Percentiles rank a stretch among this genome's conserved stretches.
These are phyloP conservation scores for Choloepus hoffmanni DNA, from an alignment of 2,113 vertebrate genomes.

Conservation along the genomic window DNA sequence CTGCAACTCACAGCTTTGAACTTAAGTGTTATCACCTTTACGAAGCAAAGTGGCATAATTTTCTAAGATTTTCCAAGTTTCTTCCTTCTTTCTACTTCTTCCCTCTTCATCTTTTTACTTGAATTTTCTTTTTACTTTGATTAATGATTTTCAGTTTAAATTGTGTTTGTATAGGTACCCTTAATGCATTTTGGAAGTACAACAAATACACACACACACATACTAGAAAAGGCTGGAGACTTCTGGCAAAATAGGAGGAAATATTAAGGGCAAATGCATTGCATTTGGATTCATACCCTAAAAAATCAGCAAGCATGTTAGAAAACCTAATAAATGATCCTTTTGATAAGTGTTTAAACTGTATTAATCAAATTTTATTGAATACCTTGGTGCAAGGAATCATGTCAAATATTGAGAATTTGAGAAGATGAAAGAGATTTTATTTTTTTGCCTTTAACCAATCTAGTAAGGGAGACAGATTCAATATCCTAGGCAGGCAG, in stretches of 20 bases:
- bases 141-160: constrained; percentile 46
- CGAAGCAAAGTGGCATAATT: constrained; percentile 17
- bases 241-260: not conserved
- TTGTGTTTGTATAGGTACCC: not conserved
- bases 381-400: not conserved
- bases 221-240: not conserved
- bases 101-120: not conserved
- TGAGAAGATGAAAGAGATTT: constrained; percentile 37
- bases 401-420: not conserved
- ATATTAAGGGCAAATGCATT: not conserved
- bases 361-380: constrained; percentile 21
- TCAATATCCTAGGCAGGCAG: not conserved
- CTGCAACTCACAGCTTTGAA: not conserved
- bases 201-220: not conserved
- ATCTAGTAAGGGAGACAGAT: not conserved
- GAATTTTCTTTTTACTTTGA: constrained; percentile 25
- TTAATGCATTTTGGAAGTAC: not conserved
- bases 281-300: not conserved
- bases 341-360: constrained; percentile 32
- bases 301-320: constrained; percentile 11
- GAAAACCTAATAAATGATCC: not conserved
- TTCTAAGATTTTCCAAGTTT: not conserved
- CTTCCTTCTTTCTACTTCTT: not conserved
- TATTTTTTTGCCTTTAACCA: not conserved
- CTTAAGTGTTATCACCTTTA: constrained; percentile 27